Evolutionary conservation across 2,113 vertebrate species (phyloP).

Genomic region (Zapus hudsonius): DNA sequence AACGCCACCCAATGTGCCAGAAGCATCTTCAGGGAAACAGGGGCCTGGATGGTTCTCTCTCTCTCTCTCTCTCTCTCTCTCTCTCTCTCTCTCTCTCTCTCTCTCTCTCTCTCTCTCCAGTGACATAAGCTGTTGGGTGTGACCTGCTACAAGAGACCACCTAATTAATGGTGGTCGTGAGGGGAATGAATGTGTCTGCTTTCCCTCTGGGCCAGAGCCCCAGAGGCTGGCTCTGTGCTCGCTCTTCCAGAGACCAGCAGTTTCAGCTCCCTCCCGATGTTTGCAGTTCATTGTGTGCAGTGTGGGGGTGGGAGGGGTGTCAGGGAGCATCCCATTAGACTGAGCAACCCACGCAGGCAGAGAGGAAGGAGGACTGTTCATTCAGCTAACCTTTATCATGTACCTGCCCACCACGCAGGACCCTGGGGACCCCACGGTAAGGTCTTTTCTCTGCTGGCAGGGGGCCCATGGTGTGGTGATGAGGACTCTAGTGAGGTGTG

Average conservation of each 20-base stretch:
- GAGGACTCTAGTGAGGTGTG: background rate
- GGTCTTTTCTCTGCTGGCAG: background rate
- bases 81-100: background rate
- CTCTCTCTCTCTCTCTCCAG: too few relatives aligned
- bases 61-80: background rate
- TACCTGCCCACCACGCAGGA: constrained; percentile 16
- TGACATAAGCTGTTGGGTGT: background rate
- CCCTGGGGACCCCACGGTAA: constrained; percentile 42
- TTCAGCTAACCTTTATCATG: constrained; percentile 1
- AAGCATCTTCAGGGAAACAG: background rate
- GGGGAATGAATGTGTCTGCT: background rate
- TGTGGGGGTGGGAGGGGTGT: background rate
- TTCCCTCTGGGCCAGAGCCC: constrained; percentile 9
- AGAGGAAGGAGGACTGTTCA: constrained; percentile 9
- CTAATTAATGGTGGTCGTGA: background rate
- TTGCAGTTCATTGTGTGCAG: background rate
- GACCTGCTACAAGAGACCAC: background rate
- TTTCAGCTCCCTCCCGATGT: constrained; percentile 1
- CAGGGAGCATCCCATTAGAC: constrained; percentile 33
- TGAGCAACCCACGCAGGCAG: constrained; percentile 8
- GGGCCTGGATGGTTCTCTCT: background rate
- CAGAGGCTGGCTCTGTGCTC: background rate
- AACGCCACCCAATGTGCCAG: too few relatives aligned
- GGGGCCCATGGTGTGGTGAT: background rate
- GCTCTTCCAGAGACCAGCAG: background rate